Base-by-base conservation (phyloP, 2,797 vertebrate genomes). In the Pagetopsis macropterus region DNA sequence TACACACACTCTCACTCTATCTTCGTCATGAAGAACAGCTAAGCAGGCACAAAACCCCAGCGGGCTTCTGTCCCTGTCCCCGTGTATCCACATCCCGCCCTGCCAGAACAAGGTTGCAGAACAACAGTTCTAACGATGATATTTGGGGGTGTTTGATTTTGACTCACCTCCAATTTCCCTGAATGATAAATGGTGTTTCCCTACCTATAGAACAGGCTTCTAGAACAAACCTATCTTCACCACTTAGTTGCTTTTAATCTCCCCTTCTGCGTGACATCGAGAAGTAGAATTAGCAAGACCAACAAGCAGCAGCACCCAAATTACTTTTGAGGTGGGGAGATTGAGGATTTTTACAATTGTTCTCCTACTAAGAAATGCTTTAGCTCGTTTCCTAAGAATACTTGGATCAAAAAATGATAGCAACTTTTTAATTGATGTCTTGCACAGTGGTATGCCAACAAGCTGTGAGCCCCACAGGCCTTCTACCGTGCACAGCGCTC, bases 1-100 rank as follows among this genome's bases (percentile, higher is more conserved):
- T 90, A 94, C 81, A 88, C 91, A 91, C 93, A 92, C 90, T 90
- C 70, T 71, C 92, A 81, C 87, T 89, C 88, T 83, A 90, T 87
- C 89, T 76, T 84, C 58, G 87, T 91, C 86, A 87, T 23, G 56
- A 80, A 81, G 76, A 89, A 83, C 76, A 88, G 79, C 70, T 83
- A 82, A 87, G 85, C 65, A 72, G 77, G 79, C 76, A 55, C 41
- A 57, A 21, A 31, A 46, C 41, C 27, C 10, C 63, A 67, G 44
- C 69, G 59, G 63, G 62, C 65, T 75, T 37, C 7, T 14, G 60
- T 88, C 76, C 69, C 66, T 17, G 59, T 71, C 68, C 56, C 70
- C 37, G n/a, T 55, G 69, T 64, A 54, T 60, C 56, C 72, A 67
- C 49, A 77, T 76, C 75, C 56, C n/a, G 70, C 72, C 50, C 56